These are phyloP conservation scores for Rousettus madagascariensis DNA, from an alignment of 2,797 vertebrate species.

Conservation along the genomic window DNA sequence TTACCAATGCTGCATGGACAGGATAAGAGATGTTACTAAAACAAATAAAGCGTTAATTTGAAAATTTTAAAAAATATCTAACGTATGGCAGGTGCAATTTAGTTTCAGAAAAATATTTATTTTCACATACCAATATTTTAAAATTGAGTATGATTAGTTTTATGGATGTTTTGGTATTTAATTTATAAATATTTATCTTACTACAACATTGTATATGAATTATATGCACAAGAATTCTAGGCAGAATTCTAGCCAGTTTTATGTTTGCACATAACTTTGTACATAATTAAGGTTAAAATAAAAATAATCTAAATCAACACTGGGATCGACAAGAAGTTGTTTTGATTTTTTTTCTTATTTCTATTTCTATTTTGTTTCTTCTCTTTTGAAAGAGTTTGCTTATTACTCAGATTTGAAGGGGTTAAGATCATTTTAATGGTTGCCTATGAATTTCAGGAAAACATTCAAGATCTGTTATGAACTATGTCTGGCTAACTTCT, in stretches of 20 bases:
- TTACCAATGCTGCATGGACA: neutral
- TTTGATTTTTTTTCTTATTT: neutral
- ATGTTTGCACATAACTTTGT: neutral
- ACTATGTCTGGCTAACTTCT: neutral
- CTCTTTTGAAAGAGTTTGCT: neutral
- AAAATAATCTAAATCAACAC: neutral
- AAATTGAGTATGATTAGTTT: neutral
- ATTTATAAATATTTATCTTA: neutral
- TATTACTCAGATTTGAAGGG: neutral
- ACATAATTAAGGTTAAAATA: neutral
- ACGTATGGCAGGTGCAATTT: neutral
- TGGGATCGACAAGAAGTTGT: neutral
- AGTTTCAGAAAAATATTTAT: neutral
- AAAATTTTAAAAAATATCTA: neutral
- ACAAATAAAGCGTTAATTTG: neutral
- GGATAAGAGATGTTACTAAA: neutral
- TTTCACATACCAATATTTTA: neutral
- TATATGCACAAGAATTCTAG: neutral
- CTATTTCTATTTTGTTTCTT: neutral
- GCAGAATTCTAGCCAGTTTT: neutral
- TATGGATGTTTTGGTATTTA: neutral
- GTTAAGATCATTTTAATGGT: neutral
- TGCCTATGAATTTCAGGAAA: neutral
- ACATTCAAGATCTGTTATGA: neutral
- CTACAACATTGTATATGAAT: neutral